These are phyloP conservation scores for Procambarus clarkii DNA, from an alignment of 1,140 invertebrate genomes.

Conservation along the genomic window DNA sequence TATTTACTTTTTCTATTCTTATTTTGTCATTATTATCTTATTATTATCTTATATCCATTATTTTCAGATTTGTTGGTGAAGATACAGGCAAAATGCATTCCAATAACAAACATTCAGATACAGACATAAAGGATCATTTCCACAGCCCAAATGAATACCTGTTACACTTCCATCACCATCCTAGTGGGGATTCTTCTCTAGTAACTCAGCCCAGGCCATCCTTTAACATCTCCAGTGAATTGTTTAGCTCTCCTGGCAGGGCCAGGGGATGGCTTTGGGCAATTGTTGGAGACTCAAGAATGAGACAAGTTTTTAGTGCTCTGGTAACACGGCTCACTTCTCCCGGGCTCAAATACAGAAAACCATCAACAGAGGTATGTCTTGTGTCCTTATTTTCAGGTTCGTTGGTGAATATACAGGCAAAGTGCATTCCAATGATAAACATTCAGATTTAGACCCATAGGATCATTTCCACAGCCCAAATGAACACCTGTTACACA, in stretches of 20 bases:
- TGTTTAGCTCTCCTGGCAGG: neutral
- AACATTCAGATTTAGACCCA: neutral
- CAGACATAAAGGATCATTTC: neutral
- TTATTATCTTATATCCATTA: no score
- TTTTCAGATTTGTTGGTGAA: no score
- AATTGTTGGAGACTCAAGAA: conserved; percentile 43
- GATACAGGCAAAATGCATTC: neutral
- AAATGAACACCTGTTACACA: conserved; percentile 3
- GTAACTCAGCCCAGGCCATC: neutral
- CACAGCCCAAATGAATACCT: conserved; percentile 25
- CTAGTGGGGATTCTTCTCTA: neutral
- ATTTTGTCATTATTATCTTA: no score
- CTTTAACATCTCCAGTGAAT: neutral
- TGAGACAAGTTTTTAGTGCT: conserved; percentile 59
- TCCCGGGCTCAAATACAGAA: conserved; percentile 52
- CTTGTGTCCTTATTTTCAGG: neutral
- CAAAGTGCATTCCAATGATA: neutral
- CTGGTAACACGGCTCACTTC: conserved; percentile 3
- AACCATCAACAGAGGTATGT: conserved; percentile 50
- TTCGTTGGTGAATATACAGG: no score
- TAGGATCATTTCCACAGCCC: neutral
- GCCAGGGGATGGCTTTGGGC: conserved; percentile 26
- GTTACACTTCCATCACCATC: neutral
- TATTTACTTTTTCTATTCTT: no score
- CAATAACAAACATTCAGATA: neutral